phyloP scores from a whole-genome alignment of 64 coral and sea anemone genomes.

The Porites lutea region DNA sequence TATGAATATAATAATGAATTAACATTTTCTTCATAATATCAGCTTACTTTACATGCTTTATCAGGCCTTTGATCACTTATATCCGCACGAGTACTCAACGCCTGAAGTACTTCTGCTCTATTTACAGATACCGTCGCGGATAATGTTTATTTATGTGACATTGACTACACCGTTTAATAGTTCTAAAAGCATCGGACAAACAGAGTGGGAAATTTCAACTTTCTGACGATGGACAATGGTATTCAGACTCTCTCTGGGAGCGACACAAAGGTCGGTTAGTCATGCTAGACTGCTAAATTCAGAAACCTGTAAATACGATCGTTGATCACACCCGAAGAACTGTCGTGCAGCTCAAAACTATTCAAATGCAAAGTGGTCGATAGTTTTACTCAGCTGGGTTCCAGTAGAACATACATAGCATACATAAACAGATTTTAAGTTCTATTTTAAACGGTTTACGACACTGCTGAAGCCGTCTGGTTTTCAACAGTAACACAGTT shows the following conservation, averaged over 20 bases:
- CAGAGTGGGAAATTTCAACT: not conserved
- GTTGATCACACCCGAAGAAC: too few relatives aligned
- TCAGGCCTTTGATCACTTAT: not conserved
- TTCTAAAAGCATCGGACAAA: not conserved
- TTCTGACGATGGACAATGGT: not conserved
- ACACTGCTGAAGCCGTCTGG: too few relatives aligned
- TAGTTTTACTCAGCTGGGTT: too few relatives aligned
- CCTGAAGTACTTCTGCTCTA: not conserved
- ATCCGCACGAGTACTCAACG: not conserved
- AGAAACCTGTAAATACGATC: too few relatives aligned
- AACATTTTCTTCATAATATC: not conserved
- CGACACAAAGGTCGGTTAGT: not conserved
- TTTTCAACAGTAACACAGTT: too few relatives aligned
- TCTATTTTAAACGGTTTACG: too few relatives aligned
- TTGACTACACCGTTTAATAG: not conserved
- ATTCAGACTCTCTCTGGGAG: not conserved
- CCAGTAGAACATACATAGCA: too few relatives aligned
- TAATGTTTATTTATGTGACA: too few relatives aligned
- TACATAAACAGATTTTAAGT: too few relatives aligned
- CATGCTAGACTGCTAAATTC: not conserved
- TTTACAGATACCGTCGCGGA: too few relatives aligned
- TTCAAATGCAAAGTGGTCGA: too few relatives aligned
- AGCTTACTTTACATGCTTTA: not conserved
- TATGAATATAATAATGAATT: not conserved
- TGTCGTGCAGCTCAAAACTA: too few relatives aligned